phyloP scores from a whole-genome alignment of 2,797 vertebrate species.

The Erethizon dorsatum region DNA sequence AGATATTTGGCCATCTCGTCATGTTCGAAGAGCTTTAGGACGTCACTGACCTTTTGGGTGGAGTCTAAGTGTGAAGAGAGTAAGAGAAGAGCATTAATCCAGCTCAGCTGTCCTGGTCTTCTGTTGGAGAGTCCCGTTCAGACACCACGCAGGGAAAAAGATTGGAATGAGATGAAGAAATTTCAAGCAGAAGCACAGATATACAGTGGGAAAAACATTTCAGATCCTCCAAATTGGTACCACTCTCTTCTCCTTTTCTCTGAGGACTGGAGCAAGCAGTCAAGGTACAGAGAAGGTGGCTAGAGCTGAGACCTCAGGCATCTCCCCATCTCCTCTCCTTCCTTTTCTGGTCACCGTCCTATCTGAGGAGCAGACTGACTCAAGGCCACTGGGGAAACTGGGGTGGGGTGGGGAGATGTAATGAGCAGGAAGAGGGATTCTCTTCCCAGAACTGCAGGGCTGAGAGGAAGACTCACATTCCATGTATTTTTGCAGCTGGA shows the following conservation, averaged over 20 bases:
- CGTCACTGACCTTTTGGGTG: constrained; percentile 95
- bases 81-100: constrained; percentile 24
- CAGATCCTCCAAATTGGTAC: neutral
- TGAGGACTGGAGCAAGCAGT: neutral
- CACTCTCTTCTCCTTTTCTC: neutral
- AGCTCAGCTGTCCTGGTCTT: neutral
- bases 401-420: too few relatives aligned
- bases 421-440: neutral
- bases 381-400: neutral
- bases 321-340: neutral
- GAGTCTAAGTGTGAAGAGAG: constrained; percentile 90
- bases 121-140: neutral
- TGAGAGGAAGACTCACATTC: constrained; percentile 93
- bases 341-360: neutral
- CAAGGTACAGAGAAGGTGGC: neutral
- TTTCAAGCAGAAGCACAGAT: constrained; percentile 16
- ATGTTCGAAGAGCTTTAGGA: constrained; percentile 94
- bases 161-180: neutral
- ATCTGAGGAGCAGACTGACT: neutral
- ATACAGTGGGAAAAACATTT: constrained; percentile 23
- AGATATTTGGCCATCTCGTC: constrained; percentile 91
- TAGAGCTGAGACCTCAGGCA: neutral
- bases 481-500: constrained; percentile 96
- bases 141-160: neutral
- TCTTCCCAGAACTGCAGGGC: neutral